Conservation (phyloP, 2,797 vertebrate genomes). For the Syngnathus rostellatus region DNA sequence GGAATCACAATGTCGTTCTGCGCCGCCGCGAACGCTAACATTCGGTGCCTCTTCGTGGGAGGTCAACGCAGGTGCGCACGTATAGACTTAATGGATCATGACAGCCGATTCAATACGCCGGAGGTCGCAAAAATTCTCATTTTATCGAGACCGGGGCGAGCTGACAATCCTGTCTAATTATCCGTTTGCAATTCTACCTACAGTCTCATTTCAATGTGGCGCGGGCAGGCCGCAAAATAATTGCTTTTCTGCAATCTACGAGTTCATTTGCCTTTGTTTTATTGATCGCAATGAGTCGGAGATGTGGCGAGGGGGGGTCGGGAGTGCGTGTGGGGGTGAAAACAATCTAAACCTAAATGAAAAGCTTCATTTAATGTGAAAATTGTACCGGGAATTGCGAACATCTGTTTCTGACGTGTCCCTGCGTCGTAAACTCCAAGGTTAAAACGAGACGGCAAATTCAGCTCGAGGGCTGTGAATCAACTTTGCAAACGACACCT, state of each 20-base stretch:
- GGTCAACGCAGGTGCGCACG: slow-evolving; percentile 31
- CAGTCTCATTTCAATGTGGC: slow-evolving; percentile 57
- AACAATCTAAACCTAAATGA: slow-evolving; percentile 71
- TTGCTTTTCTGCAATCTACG: slow-evolving; percentile 62
- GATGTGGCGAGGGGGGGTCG: slow-evolving; percentile 23
- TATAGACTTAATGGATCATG: slow-evolving; percentile 27
- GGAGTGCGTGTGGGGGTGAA: slow-evolving; percentile 19
- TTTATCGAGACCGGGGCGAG: slow-evolving; percentile 28
- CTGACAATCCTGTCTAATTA: slow-evolving; percentile 45
- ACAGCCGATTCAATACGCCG: slow-evolving; percentile 24
- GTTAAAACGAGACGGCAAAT: slow-evolving; percentile 68
- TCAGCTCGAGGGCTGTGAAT: slow-evolving; percentile 31
- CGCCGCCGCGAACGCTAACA: not conserved
- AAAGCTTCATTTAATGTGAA: slow-evolving; percentile 76
- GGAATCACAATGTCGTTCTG: not conserved
- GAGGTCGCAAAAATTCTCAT: slow-evolving; percentile 22
- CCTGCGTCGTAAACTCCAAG: slow-evolving; percentile 64
- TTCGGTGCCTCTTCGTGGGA: slow-evolving; percentile 10
- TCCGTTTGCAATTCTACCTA: slow-evolving; percentile 57
- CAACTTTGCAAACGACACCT: slow-evolving; percentile 34
- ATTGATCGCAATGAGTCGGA: slow-evolving; percentile 67
- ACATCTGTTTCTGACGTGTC: slow-evolving; percentile 65
- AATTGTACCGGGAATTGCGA: slow-evolving; percentile 70
- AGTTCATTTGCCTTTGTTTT: slow-evolving; percentile 69
- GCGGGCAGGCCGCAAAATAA: slow-evolving; percentile 56